Conservation (phyloP, 2,113 vertebrate genomes). For the Cygnus atratus region DNA sequence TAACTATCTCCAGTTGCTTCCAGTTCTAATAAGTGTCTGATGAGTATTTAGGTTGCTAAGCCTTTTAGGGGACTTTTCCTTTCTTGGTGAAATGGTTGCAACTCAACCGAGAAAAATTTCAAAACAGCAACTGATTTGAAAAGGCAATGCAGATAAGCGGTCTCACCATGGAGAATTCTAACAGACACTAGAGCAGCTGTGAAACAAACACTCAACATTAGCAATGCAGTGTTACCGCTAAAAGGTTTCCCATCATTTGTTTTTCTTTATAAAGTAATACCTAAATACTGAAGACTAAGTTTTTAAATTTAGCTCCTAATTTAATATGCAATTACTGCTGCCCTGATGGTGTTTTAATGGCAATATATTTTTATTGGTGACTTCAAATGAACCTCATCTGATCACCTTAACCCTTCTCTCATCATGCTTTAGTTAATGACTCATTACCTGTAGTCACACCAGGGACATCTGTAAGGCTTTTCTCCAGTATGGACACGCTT, state of each 20-base stretch:
- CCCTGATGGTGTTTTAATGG: constrained; percentile 83
- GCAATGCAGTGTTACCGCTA: constrained; percentile 43
- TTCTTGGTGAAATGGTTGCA: constrained; percentile 63
- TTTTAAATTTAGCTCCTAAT: constrained; percentile 84
- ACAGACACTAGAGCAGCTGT: constrained; percentile 67
- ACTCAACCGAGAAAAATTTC: constrained; percentile 58
- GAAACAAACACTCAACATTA: constrained; percentile 65
- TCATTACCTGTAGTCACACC: constrained; percentile 98
- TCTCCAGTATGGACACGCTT: constrained; percentile 98
- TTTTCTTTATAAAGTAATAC: constrained; percentile 70
- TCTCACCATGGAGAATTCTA: constrained; percentile 63
- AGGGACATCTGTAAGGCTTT: constrained; percentile 98
- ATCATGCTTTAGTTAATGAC: constrained; percentile 49
- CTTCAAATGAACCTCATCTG: constrained; percentile 74
- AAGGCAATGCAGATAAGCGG: constrained; percentile 49
- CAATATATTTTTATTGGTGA: constrained; percentile 72
- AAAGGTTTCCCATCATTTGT: constrained; percentile 68
- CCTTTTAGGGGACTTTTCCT: constrained; percentile 44
- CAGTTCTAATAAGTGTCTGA: not conserved
- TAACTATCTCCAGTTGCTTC: constrained; percentile 17
- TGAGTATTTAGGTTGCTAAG: constrained; percentile 34
- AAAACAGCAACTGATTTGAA: constrained; percentile 60
- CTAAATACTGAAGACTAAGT: constrained; percentile 75
- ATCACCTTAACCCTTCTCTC: constrained; percentile 81
- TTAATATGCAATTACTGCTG: constrained; percentile 84